Evolutionary conservation across 2,888 invertebrate species (phyloP).

Genomic region (Melanostoma scalare): DNA sequence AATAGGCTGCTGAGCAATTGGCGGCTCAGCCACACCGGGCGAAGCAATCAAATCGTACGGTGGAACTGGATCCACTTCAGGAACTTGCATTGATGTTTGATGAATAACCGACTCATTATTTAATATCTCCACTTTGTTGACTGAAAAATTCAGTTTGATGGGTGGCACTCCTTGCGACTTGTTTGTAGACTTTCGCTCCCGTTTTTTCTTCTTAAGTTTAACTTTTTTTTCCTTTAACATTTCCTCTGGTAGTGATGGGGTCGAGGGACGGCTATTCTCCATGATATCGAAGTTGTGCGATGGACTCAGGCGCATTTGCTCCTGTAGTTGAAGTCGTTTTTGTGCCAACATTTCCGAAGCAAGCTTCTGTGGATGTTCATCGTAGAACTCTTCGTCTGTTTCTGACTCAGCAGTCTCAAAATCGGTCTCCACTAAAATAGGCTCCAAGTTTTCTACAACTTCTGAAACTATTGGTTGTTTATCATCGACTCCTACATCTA

Average conservation of each 20-base stretch:
- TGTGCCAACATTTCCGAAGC: slow-evolving; percentile 89
- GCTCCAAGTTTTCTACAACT: slow-evolving; percentile 82
- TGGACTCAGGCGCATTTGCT: slow-evolving; percentile 85
- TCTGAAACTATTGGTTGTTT: slow-evolving; percentile 82
- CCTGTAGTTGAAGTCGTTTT: slow-evolving; percentile 87
- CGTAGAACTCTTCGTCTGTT: slow-evolving; percentile 94
- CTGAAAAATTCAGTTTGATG: slow-evolving; percentile 49
- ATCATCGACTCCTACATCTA: slow-evolving; percentile 83
- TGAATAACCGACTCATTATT: slow-evolving; percentile 20
- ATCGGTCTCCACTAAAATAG: slow-evolving; percentile 90
- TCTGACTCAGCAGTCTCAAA: slow-evolving; percentile 92
- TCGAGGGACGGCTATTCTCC: slow-evolving; percentile 86
- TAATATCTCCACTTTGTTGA: slow-evolving; percentile 44
- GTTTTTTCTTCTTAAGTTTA: slow-evolving; percentile 87
- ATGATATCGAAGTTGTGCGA: slow-evolving; percentile 85
- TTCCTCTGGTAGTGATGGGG: slow-evolving; percentile 84
- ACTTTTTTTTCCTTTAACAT: slow-evolving; percentile 82
- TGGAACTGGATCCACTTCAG: slow-evolving; percentile 66
- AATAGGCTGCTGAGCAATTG: slow-evolving; percentile 56
- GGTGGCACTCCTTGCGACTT: slow-evolving; percentile 79
- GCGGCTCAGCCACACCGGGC: slow-evolving; percentile 75
- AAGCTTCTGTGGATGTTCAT: slow-evolving; percentile 89
- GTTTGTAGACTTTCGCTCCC: slow-evolving; percentile 84
- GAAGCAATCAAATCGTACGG: slow-evolving; percentile 73
- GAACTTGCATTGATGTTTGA: slow-evolving; percentile 59